Evolutionary conservation across 2,113 vertebrate genomes (phyloP).

Genomic region (Heterocephalus glaber): DNA sequence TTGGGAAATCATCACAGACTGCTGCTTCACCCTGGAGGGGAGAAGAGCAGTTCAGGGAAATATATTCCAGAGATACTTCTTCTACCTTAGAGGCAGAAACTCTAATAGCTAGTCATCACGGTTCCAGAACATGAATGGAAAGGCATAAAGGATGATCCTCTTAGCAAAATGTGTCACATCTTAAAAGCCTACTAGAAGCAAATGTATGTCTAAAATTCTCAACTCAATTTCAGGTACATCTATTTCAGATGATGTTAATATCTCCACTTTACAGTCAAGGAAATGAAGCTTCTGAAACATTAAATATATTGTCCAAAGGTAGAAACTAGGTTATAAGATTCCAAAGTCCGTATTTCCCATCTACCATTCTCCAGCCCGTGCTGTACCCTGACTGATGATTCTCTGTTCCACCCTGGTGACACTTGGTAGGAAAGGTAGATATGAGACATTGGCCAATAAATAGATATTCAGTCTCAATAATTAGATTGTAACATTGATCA

Average conservation of each 20-base stretch:
- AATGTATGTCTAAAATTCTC: not conserved
- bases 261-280: not conserved
- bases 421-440: not conserved
- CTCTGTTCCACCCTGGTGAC: not conserved
- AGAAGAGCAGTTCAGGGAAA: not conserved
- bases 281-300: conserved; percentile 14
- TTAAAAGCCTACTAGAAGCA: not conserved
- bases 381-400: not conserved
- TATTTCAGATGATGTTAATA: not conserved
- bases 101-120: not conserved
- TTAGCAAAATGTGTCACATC: not conserved
- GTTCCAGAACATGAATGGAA: not conserved
- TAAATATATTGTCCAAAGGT: not conserved
- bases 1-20: not conserved
- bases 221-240: conserved; percentile 31
- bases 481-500: conserved; percentile 74
- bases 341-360: not conserved
- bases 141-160: not conserved
- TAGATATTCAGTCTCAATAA: conserved; percentile 75
- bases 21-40: not conserved
- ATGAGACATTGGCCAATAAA: conserved; percentile 72
- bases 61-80: not conserved
- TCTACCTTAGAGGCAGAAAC: not conserved
- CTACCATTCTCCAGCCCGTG: not conserved
- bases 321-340: not conserved